These are phyloP conservation scores for Drosophila mojavensis DNA, from an alignment of 1,140 invertebrate species.

Conservation along the genomic window DNA sequence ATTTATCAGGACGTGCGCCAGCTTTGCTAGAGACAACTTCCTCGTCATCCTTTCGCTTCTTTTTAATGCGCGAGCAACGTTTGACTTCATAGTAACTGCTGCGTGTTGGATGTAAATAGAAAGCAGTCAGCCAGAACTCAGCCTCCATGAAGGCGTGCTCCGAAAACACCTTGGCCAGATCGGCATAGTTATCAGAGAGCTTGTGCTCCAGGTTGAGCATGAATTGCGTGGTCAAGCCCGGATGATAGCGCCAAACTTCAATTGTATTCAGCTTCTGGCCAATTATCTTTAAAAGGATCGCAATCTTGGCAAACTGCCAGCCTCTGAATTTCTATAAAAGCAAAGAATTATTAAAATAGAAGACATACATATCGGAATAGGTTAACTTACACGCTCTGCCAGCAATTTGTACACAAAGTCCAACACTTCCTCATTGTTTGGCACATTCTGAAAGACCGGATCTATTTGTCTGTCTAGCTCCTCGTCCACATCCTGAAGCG, in stretches of 20 bases:
- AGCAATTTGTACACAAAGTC: constrained; percentile 68
- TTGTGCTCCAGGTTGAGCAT: constrained; percentile 74
- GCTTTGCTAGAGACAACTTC: background rate
- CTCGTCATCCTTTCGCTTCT: constrained; percentile 50
- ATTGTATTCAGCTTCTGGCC: constrained; percentile 72
- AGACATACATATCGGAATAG: background rate
- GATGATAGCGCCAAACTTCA: constrained; percentile 81
- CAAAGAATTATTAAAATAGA: background rate
- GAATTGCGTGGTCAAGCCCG: constrained; percentile 71
- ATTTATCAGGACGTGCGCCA: constrained; percentile 2
- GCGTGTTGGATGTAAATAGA: constrained; percentile 69
- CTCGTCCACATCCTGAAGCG: constrained; percentile 47
- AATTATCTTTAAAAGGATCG: constrained; percentile 73
- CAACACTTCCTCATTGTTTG: constrained; percentile 69
- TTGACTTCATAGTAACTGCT: constrained; percentile 66
- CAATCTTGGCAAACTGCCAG: constrained; percentile 82
- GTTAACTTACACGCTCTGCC: constrained; percentile 56
- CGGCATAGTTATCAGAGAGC: constrained; percentile 65
- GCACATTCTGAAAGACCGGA: constrained; percentile 78
- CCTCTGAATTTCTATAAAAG: constrained; percentile 61
- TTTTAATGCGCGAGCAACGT: constrained; percentile 67
- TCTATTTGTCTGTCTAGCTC: constrained; percentile 68
- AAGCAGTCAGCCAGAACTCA: constrained; percentile 79
- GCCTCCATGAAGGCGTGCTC: constrained; percentile 76
- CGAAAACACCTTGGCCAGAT: constrained; percentile 68